Percentiles rank a stretch among this genome's conserved stretches.
Evolutionary conservation across 2,113 vertebrate genomes (phyloP).

Genomic region (Periophthalmus modestus): DNA sequence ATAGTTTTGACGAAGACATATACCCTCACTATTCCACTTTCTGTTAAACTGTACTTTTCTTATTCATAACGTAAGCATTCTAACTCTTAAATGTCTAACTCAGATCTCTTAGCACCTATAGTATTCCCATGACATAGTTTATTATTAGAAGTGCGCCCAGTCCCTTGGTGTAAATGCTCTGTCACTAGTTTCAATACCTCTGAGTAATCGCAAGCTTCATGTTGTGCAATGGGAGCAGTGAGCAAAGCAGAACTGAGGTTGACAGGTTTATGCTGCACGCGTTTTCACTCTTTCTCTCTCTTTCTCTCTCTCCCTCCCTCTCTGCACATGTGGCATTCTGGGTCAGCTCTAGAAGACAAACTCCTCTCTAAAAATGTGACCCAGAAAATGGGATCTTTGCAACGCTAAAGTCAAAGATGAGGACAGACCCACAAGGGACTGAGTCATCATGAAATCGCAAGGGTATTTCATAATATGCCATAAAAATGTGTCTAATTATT

Average conservation of each 20-base stretch:
- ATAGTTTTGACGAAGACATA: no score
- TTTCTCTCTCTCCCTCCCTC: conserved; percentile 19
- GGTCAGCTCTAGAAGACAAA: conserved; percentile 42
- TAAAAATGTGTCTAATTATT: neutral
- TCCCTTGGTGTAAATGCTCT: neutral
- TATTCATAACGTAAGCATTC: neutral
- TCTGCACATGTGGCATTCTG: conserved; percentile 75
- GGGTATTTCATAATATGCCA: neutral
- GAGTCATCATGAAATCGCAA: neutral
- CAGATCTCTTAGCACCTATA: neutral
- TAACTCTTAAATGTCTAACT: neutral
- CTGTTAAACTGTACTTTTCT: neutral
- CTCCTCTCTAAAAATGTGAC: neutral
- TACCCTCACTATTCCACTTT: no score
- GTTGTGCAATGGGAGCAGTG: neutral
- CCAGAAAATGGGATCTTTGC: neutral
- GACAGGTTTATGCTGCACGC: neutral
- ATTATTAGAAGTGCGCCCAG: conserved; percentile 6
- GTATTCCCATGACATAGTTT: neutral
- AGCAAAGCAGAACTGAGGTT: neutral
- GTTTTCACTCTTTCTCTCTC: neutral
- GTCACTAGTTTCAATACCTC: neutral
- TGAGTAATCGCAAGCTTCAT: neutral
- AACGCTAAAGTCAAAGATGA: neutral
- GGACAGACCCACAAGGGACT: neutral